phyloP scores from a whole-genome alignment of 2,888 invertebrate genomes.

The Brachyopa scutellaris region DNA sequence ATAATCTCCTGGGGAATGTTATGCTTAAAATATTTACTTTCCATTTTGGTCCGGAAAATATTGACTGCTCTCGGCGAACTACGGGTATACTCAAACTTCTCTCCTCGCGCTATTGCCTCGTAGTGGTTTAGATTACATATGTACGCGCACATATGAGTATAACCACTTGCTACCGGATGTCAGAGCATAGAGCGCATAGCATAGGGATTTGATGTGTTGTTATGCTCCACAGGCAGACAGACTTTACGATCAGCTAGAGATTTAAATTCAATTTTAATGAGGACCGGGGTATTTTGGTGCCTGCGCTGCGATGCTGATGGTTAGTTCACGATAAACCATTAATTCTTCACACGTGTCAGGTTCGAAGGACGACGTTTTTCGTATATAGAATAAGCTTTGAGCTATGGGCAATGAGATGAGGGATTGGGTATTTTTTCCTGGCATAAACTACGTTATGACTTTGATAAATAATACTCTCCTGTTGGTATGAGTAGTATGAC shows the following conservation, averaged over 20 bases:
- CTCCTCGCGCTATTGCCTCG: neutral
- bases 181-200: neutral
- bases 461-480: conserved; percentile 16
- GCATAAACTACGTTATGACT: conserved; percentile 5
- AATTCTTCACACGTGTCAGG: conserved; percentile 27
- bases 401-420: conserved; percentile 6
- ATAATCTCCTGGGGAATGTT: conserved; percentile 27
- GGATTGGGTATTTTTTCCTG: neutral
- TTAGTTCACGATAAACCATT: conserved; percentile 18
- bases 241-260: conserved; percentile 47
- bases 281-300: conserved; percentile 14
- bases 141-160: conserved; percentile 35
- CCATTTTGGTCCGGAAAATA: neutral
- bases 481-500: neutral
- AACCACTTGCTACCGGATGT: neutral
- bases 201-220: neutral
- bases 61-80: conserved; percentile 8
- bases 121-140: conserved; percentile 22
- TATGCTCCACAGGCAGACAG: conserved; percentile 3
- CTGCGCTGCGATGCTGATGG: neutral
- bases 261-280: conserved; percentile 61
- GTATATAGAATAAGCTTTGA: neutral
- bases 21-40: conserved; percentile 33
- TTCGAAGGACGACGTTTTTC: neutral
- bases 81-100: neutral